Percentiles rank a stretch among this genome's conserved stretches.
phyloP scores from a whole-genome alignment of 2,888 invertebrate species.

The Trachelus troglodyta region DNA sequence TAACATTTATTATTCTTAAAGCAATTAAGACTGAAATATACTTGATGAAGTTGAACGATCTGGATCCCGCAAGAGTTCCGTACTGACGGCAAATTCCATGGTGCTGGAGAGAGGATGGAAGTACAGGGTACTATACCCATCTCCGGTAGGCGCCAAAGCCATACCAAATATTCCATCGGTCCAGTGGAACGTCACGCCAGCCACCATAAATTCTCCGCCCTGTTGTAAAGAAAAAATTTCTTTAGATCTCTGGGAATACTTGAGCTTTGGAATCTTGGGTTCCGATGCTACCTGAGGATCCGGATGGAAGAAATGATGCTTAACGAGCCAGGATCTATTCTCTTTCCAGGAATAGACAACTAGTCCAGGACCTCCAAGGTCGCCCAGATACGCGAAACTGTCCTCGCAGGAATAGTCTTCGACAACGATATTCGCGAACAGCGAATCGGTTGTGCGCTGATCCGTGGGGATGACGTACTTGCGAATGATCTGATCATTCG shows the following conservation, averaged over 20 bases:
- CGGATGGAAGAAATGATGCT: slow-evolving; percentile 77
- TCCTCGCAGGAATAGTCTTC: slow-evolving; percentile 79
- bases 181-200: slow-evolving; percentile 79
- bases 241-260: neutral
- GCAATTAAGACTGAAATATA: slow-evolving; percentile 21
- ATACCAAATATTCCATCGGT: slow-evolving; percentile 83
- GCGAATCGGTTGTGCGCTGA: slow-evolving; percentile 76
- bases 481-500: slow-evolving; percentile 76
- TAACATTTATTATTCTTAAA: neutral
- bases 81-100: slow-evolving; percentile 81
- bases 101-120: slow-evolving; percentile 85
- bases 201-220: slow-evolving; percentile 79
- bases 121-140: slow-evolving; percentile 79
- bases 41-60: slow-evolving; percentile 66
- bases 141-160: slow-evolving; percentile 73
- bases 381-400: slow-evolving; percentile 79
- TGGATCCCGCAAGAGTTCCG: slow-evolving; percentile 74
- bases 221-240: slow-evolving; percentile 24
- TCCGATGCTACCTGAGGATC: slow-evolving; percentile 70
- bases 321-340: slow-evolving; percentile 80
- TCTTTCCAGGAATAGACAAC: slow-evolving; percentile 82
- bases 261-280: neutral
- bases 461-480: slow-evolving; percentile 74
- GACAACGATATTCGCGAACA: slow-evolving; percentile 82
- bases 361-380: slow-evolving; percentile 76